These are phyloP conservation scores for Drosophila virilis DNA, from an alignment of 1,140 invertebrate genomes.

Conservation along the genomic window DNA sequence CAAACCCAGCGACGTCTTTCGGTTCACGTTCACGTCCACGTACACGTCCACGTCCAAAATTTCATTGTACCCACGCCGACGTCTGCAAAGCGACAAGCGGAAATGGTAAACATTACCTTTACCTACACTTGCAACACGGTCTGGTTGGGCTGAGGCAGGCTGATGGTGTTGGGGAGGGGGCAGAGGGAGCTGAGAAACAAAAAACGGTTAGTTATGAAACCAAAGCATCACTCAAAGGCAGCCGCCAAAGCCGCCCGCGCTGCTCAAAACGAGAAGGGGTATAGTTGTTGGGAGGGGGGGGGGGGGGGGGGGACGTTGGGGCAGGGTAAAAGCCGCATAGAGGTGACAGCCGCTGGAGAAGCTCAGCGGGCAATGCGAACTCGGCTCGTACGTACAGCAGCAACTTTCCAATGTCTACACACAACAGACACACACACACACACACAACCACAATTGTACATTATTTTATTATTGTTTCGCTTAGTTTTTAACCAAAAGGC, in stretches of 20 bases:
- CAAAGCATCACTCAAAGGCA: slow-evolving; percentile 78
- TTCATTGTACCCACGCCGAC: slow-evolving; percentile 75
- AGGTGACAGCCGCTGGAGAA: slow-evolving; percentile 65
- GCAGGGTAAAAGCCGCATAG: slow-evolving; percentile 22
- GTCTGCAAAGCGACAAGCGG: slow-evolving; percentile 73
- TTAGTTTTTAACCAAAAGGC: slow-evolving; percentile 43
- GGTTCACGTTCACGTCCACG: slow-evolving; percentile 61
- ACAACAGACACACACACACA: slow-evolving; percentile 37
- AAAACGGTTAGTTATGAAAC: slow-evolving; percentile 80
- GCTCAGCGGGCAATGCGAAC: slow-evolving; percentile 49
- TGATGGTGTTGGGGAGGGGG: too few relatives aligned
- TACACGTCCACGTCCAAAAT: slow-evolving; percentile 51
- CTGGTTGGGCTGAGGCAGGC: background rate
- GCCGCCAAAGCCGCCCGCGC: slow-evolving; percentile 74
- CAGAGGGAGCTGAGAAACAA: slow-evolving; percentile 50
- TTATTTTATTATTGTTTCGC: slow-evolving; percentile 76
- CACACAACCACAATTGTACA: slow-evolving; percentile 47
- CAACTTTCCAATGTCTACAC: slow-evolving; percentile 73
- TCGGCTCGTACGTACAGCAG: slow-evolving; percentile 46
- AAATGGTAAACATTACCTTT: slow-evolving; percentile 79
- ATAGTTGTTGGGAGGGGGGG: background rate
- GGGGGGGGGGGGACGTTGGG: background rate
- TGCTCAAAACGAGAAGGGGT: slow-evolving; percentile 27
- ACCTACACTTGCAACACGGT: slow-evolving; percentile 68
- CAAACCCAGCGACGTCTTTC: slow-evolving; percentile 50